Percentiles rank a stretch among this genome's conserved stretches.
These are phyloP conservation scores for Caenorhabditis sinica DNA, from an alignment of 2,888 invertebrate genomes.

Conservation along the genomic window DNA sequence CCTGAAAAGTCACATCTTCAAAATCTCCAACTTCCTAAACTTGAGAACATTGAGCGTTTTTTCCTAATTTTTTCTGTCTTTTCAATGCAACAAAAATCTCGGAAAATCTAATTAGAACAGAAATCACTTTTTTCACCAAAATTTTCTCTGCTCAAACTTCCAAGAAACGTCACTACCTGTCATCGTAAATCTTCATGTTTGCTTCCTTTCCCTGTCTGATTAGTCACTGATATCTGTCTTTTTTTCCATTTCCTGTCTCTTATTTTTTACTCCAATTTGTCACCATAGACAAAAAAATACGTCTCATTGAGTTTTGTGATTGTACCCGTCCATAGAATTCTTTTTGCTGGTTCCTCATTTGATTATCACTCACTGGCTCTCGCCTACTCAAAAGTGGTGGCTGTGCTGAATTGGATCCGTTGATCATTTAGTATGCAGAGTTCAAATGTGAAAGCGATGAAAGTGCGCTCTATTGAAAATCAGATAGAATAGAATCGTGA, in stretches of 20 bases:
- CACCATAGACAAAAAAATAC: neutral
- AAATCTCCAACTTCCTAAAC: neutral
- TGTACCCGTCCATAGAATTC: neutral
- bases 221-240: conserved; percentile 1
- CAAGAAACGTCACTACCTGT: neutral
- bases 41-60: neutral
- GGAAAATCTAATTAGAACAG: neutral
- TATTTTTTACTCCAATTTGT: neutral
- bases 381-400: neutral
- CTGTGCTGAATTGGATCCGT: neutral
- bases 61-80: neutral
- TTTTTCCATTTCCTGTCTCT: neutral
- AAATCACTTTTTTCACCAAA: neutral
- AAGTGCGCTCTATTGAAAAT: no score
- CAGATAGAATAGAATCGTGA: no score
- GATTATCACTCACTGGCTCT: no score
- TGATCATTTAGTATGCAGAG: no score
- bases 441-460: no score
- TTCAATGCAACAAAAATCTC: neutral
- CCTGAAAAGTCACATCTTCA: neutral
- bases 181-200: conserved; percentile 13
- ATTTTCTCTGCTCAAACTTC: neutral
- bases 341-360: conserved; percentile 4
- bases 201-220: conserved; percentile 4
- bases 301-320: conserved; percentile 6